Conservation (phyloP, 2,797 vertebrate species). For the Gastrophryne carolinensis region DNA sequence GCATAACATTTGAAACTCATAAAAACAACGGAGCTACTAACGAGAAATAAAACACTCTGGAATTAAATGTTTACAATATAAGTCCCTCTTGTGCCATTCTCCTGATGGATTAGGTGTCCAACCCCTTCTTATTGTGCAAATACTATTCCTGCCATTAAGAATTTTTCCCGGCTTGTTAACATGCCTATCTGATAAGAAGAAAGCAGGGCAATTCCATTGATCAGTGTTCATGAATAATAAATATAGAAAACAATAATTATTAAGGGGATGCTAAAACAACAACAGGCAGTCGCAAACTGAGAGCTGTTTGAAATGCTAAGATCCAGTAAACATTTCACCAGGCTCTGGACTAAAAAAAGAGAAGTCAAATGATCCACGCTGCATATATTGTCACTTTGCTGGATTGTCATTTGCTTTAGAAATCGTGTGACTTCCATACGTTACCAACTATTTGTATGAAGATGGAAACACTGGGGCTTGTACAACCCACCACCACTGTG, state of each 20-base stretch:
- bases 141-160: conserved; percentile 27
- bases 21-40: neutral
- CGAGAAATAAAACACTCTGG: neutral
- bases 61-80: conserved; percentile 1
- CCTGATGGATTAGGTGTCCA: neutral
- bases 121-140: neutral
- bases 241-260: conserved; percentile 3
- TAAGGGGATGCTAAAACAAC: neutral
- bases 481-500: no score
- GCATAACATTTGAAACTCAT: neutral
- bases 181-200: neutral
- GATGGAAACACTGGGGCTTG: no score
- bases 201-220: conserved; percentile 1
- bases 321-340: neutral
- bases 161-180: conserved; percentile 19
- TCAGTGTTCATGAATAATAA: conserved; percentile 23
- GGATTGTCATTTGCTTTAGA: neutral
- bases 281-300: neutral
- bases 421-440: neutral
- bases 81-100: conserved; percentile 13
- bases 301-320: neutral
- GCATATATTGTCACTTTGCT: neutral
- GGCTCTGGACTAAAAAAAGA: neutral
- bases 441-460: neutral
- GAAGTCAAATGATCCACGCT: neutral